phyloP scores from a whole-genome alignment of 2,113 vertebrate genomes.

The Sarotherodon lohbergeri region DNA sequence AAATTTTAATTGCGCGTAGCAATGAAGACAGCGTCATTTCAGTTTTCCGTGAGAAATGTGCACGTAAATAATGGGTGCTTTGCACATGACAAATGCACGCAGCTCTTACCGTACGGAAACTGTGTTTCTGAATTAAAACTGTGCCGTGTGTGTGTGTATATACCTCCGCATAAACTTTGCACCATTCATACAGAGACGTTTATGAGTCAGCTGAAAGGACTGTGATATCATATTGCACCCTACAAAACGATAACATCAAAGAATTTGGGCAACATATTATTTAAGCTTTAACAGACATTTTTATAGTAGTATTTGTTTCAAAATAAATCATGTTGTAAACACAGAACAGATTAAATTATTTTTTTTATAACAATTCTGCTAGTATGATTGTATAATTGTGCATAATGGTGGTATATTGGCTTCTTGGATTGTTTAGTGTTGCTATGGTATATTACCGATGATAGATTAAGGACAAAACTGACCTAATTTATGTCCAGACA shows the following conservation, averaged over 20 bases:
- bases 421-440: neutral
- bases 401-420: neutral
- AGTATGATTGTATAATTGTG: neutral
- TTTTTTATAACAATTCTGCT: neutral
- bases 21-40: neutral
- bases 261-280: neutral
- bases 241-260: neutral
- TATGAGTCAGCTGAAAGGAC: conserved; percentile 22
- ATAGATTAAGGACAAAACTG: neutral
- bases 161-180: neutral
- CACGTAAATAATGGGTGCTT: neutral
- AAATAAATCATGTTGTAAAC: neutral
- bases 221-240: neutral
- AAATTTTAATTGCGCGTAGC: neutral
- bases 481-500: neutral
- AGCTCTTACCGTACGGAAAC: neutral
- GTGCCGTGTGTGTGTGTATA: neutral
- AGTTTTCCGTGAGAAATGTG: neutral
- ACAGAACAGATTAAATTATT: neutral
- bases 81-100: neutral
- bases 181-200: neutral
- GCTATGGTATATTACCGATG: neutral
- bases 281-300: neutral
- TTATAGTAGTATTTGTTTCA: neutral
- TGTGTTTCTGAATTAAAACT: neutral